Evolutionary conservation across 1,140 invertebrate species (phyloP), one percentile per base, ranked within the genome.

Genomic region (Drosophila arizonae): DNA sequence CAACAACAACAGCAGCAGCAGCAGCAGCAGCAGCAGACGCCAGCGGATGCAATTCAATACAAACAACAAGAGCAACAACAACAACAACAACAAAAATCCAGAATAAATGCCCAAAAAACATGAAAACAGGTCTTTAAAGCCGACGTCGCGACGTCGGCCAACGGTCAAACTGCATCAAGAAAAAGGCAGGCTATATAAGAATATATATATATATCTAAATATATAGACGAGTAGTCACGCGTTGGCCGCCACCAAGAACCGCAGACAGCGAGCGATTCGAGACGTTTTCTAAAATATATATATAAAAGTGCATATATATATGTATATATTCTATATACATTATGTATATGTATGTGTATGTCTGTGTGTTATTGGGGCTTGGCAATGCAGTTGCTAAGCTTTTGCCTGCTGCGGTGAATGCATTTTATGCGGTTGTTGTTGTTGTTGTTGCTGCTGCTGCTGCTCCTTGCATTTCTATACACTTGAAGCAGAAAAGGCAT

Each of bases 81-180:
- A 74, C 70, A 69, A 72, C 65, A 58, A 62, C 78, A 76, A 66
- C 82, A 81, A 88, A 88, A 77, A 81, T 87, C 76, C 82, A 87
- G 82, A 87, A 87, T 88, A 87, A 88, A 87, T 87, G 84, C 84
- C 84, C 84, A 87, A 87, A 87, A 87, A 87, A 76, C 84, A 88
- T 72, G 63, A 87, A 87, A 87, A 87, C 84, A 88, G 84, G 84
- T 87, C 62, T 87, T 87, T 76, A 76, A 74, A 86, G 67, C n/a
- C 66, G 66, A 51, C 71, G 66, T 50, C 64, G 77, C 73, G 33
- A 33, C 33, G 77, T 65, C 77, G 78, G 78, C 72, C 82, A 87
- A 88, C 82, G 82, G 84, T 88, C 82, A 87, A 88, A 87, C 79
- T 87, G 79, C 84, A 88, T 87, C 79, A 79, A 77, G 74, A 69